phyloP scores from a whole-genome alignment of 2,888 invertebrate species.

The Philonicus albiceps region DNA sequence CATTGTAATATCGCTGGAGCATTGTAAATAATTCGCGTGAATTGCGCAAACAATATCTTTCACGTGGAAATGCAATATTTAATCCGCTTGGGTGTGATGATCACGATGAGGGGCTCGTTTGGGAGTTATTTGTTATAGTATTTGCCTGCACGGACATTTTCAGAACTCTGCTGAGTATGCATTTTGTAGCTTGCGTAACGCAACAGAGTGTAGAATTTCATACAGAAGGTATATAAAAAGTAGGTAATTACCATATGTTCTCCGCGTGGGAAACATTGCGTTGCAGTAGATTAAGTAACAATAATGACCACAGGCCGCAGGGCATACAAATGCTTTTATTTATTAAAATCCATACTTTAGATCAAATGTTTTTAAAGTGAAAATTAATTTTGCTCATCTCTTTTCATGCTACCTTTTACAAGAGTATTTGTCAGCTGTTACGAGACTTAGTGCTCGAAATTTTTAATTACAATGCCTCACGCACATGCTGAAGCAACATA shows the following conservation, averaged over 20 bases:
- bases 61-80: background rate
- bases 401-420: background rate
- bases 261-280: background rate
- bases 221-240: background rate
- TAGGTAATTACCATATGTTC: background rate
- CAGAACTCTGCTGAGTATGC: background rate
- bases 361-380: background rate
- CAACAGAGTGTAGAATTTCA: background rate
- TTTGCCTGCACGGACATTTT: background rate
- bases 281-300: background rate
- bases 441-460: background rate
- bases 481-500: background rate
- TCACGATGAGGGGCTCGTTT: background rate
- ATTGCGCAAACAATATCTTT: background rate
- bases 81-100: background rate
- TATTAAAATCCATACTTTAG: background rate
- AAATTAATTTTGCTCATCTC: background rate
- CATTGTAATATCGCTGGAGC: background rate
- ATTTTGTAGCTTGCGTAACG: background rate
- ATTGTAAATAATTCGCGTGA: background rate
- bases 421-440: background rate
- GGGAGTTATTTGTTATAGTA: background rate
- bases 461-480: background rate
- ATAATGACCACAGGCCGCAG: background rate
- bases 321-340: background rate